Evolutionary conservation across 1,140 invertebrate genomes (phyloP).

Genomic region (Muscidifurax raptorellus): DNA sequence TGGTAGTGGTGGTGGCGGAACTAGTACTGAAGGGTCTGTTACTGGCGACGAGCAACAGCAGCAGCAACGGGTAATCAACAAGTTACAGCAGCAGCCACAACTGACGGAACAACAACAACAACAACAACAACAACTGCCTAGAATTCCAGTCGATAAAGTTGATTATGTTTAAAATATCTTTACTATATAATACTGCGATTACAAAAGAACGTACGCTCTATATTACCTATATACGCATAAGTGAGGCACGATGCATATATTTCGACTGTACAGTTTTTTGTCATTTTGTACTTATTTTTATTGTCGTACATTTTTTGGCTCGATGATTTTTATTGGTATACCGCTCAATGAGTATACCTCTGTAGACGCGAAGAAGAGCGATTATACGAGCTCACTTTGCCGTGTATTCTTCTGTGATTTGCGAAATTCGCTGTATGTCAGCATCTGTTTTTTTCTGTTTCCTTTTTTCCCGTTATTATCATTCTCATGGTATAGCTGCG

Average conservation of each 20-base stretch:
- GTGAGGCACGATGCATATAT: not conserved
- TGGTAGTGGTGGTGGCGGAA: not conserved
- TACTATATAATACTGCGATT: not conserved
- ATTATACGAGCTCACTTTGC: not conserved
- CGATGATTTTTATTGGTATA: not conserved
- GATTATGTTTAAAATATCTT: not conserved
- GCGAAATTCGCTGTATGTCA: not conserved
- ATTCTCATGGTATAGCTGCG: not conserved
- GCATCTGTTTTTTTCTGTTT: not conserved
- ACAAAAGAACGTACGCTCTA: not conserved
- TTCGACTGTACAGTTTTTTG: not conserved
- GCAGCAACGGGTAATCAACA: slow-evolving; percentile 72
- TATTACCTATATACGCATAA: not conserved
- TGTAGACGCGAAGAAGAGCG: not conserved
- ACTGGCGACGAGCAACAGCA: slow-evolving; percentile 58
- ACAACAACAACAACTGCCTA: slow-evolving; percentile 19
- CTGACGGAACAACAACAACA: not conserved
- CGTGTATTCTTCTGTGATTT: slow-evolving; percentile 1
- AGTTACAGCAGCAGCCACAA: not conserved
- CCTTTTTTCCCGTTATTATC: not conserved
- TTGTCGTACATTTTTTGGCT: slow-evolving; percentile 14
- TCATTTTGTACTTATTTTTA: not conserved
- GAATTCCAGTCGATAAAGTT: slow-evolving; percentile 13
- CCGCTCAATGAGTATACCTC: not conserved
- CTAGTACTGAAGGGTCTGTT: not conserved